Evolutionary conservation across 2,888 invertebrate genomes (phyloP).

Genomic region (Drosophila leonis): DNA sequence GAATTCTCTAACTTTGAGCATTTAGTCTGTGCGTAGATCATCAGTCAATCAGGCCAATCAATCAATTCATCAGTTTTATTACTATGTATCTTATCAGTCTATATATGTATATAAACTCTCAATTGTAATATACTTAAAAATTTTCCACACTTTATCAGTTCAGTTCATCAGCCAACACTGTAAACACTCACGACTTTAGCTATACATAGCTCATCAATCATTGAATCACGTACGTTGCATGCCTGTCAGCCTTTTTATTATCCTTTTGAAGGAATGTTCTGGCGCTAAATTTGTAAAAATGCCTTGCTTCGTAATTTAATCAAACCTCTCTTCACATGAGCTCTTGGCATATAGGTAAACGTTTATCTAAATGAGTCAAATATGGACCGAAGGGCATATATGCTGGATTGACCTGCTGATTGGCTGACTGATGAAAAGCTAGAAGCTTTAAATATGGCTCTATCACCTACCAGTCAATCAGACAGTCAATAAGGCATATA

Average conservation of each 20-base stretch:
- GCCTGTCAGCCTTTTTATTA: neutral
- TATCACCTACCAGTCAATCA: too few relatives aligned
- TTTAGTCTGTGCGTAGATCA: neutral
- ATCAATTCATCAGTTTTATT: neutral
- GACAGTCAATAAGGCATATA: too few relatives aligned
- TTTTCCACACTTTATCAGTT: constrained; percentile 4
- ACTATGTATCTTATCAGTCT: neutral
- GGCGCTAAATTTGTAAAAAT: neutral
- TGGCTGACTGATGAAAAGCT: too few relatives aligned
- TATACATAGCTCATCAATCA: neutral
- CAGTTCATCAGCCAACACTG: neutral
- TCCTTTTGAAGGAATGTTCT: neutral
- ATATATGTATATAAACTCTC: neutral
- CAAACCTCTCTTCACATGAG: neutral
- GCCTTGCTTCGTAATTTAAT: neutral
- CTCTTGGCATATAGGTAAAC: too few relatives aligned
- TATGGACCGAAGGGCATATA: too few relatives aligned
- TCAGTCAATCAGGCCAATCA: neutral
- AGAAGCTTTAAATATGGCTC: too few relatives aligned
- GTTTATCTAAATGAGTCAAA: too few relatives aligned
- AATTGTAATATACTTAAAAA: neutral
- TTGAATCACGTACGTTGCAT: neutral
- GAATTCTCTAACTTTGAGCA: too few relatives aligned
- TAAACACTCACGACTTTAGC: neutral
- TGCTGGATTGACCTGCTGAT: too few relatives aligned